phyloP scores from a whole-genome alignment of 1,140 invertebrate genomes.

The Paramacrobiotus metropolitanus region DNA sequence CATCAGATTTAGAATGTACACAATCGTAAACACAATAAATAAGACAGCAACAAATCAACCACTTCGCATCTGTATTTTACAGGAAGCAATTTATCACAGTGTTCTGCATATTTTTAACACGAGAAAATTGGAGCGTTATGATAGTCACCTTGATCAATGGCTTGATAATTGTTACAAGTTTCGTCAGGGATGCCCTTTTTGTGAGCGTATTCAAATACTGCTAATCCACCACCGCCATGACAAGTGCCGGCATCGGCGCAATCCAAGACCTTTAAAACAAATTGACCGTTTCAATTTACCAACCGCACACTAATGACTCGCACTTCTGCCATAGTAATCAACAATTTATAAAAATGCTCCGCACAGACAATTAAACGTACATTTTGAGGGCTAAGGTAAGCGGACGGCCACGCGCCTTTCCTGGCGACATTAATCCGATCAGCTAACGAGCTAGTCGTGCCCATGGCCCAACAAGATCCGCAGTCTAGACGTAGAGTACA shows the following conservation, averaged over 20 bases:
- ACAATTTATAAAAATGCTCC: too few relatives aligned
- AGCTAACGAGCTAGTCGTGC: constrained; percentile 25
- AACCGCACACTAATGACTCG: too few relatives aligned
- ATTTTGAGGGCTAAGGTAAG: constrained; percentile 18
- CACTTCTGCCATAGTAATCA: too few relatives aligned
- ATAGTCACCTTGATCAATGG: constrained; percentile 23
- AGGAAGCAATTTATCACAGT: too few relatives aligned
- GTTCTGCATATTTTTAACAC: too few relatives aligned
- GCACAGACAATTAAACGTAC: background rate
- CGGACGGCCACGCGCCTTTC: constrained; percentile 25
- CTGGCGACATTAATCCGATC: constrained; percentile 29
- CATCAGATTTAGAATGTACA: too few relatives aligned
- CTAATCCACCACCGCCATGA: constrained; percentile 22
- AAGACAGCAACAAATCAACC: too few relatives aligned
- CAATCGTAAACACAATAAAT: too few relatives aligned
- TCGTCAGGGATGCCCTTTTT: constrained; percentile 27
- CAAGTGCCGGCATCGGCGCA: constrained; percentile 25
- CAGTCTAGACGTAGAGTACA: constrained; percentile 21
- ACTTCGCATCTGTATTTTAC: too few relatives aligned
- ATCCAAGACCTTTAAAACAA: constrained; percentile 25
- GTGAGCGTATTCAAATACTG: constrained; percentile 26
- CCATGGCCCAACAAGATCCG: constrained; percentile 30
- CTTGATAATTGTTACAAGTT: constrained; percentile 30
- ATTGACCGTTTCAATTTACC: too few relatives aligned
- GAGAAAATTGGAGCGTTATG: too few relatives aligned